Conservation (phyloP, 2,797 vertebrate species). For the Karalla daura region DNA sequence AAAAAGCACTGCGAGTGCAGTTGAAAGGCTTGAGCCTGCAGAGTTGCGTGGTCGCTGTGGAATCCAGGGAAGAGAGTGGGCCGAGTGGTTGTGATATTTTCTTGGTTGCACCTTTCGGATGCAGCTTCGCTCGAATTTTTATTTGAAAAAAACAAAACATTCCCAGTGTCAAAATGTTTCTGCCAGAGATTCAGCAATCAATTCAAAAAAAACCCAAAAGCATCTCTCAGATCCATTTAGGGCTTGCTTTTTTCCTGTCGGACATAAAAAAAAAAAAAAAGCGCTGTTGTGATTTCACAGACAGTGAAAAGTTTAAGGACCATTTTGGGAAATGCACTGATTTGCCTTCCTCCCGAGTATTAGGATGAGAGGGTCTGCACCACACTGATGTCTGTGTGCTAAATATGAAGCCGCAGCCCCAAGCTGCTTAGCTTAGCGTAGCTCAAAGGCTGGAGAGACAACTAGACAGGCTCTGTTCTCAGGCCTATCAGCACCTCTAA, state of each 20-base stretch:
- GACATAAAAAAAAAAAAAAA: background rate
- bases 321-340: background rate
- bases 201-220: background rate
- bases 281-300: background rate
- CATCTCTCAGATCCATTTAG: background rate
- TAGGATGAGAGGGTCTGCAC: background rate
- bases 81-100: constrained; percentile 29
- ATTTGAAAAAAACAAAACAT: constrained; percentile 5
- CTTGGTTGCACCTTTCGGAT: constrained; percentile 18
- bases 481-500: background rate
- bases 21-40: background rate
- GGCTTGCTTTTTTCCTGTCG: constrained; percentile 5
- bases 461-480: background rate
- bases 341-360: background rate
- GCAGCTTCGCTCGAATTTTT: constrained; percentile 15
- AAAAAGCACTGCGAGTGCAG: constrained; percentile 27
- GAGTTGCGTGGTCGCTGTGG: background rate
- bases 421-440: background rate
- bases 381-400: background rate
- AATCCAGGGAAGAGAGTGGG: constrained; percentile 29
- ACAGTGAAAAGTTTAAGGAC: constrained; percentile 6
- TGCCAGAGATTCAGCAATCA: background rate
- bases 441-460: background rate
- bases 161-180: background rate
- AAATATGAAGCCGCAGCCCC: constrained; percentile 9